phyloP scores from a whole-genome alignment of 2,797 vertebrate genomes.

The Epinephelus malabaricus region DNA sequence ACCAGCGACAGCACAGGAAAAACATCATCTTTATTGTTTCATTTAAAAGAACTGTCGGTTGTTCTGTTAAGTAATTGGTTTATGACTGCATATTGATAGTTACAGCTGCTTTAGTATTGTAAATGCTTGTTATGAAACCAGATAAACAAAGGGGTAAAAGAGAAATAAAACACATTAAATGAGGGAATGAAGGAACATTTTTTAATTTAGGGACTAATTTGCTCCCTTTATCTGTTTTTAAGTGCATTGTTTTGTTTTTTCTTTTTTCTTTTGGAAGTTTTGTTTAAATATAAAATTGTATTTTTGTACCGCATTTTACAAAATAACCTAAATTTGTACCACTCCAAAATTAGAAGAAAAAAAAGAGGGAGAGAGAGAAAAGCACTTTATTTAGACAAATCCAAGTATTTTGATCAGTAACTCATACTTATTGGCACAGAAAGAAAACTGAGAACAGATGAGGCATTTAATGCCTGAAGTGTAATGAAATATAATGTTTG shows the following conservation, averaged over 20 bases:
- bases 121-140: conserved; percentile 21
- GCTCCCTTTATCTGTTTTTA: background rate
- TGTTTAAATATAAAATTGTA: background rate
- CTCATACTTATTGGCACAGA: background rate
- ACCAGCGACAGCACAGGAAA: background rate
- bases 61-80: conserved; percentile 10
- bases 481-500: background rate
- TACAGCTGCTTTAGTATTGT: background rate
- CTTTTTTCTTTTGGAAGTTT: background rate
- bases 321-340: background rate
- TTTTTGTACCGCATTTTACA: background rate
- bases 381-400: background rate
- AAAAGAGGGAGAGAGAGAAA: background rate
- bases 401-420: background rate
- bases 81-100: conserved; percentile 1
- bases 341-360: background rate
- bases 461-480: background rate
- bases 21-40: conserved; percentile 16
- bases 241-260: background rate
- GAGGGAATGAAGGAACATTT: background rate
- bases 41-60: conserved; percentile 8
- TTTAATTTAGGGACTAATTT: no score
- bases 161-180: background rate
- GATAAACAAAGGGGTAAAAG: background rate
- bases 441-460: background rate